Evolutionary conservation across 2,888 invertebrate genomes (phyloP).

Genomic region (Lottia gigantea): DNA sequence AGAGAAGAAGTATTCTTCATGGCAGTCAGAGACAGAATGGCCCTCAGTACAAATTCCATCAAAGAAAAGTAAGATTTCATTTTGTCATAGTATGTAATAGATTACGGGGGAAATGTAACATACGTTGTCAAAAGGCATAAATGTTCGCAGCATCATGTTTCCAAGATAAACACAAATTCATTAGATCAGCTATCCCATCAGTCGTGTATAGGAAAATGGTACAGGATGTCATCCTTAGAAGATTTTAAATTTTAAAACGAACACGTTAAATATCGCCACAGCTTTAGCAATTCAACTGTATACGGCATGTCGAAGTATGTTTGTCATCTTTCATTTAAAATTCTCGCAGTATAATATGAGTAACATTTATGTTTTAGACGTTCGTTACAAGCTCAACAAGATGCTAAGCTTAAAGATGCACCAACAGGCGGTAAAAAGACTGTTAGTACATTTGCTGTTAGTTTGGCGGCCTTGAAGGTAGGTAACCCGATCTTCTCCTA

Average conservation of each 20-base stretch:
- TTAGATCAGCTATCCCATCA: not conserved
- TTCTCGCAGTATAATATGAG: too few species aligned
- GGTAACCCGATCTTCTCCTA: not conserved
- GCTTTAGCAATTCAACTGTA: too few species aligned
- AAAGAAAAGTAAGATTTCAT: slow-evolving; percentile 63
- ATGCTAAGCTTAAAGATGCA: slow-evolving; percentile 62
- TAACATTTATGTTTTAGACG: slow-evolving; percentile 45
- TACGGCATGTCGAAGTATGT: too few species aligned
- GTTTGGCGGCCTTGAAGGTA: slow-evolving; percentile 56
- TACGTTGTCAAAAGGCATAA: too few species aligned
- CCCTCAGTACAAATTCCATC: slow-evolving; percentile 65
- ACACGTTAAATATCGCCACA: too few species aligned
- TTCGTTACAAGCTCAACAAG: slow-evolving; percentile 64
- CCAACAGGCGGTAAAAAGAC: slow-evolving; percentile 39
- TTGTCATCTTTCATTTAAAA: too few species aligned
- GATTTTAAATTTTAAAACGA: too few species aligned
- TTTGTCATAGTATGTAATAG: not conserved
- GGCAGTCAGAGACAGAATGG: slow-evolving; percentile 66
- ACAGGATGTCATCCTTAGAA: too few species aligned
- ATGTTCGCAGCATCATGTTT: too few species aligned
- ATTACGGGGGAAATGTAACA: not conserved
- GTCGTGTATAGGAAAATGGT: too few species aligned
- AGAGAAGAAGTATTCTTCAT: slow-evolving; percentile 68
- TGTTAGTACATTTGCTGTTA: slow-evolving; percentile 47
- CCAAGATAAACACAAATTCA: not conserved